A percentile compares a stretch with the other conserved stretches of the same genome.
Conservation (phyloP, 1,140 invertebrate genomes). For the Lerema accius region DNA sequence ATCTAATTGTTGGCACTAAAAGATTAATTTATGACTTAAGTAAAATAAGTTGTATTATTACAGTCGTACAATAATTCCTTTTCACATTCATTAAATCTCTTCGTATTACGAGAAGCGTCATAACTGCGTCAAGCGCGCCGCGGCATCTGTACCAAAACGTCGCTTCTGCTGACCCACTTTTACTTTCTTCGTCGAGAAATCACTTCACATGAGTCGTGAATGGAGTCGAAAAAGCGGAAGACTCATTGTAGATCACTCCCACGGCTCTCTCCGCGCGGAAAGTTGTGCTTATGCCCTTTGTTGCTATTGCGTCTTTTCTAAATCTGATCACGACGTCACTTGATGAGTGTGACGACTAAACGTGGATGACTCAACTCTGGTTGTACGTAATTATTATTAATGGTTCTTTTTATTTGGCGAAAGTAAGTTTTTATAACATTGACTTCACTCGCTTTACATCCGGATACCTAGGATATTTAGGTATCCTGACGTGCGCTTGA, state of each 20-base stretch:
- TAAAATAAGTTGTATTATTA: not conserved
- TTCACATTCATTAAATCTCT: constrained; percentile 32
- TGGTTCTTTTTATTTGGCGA: not conserved
- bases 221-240: constrained; percentile 70
- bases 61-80: not conserved
- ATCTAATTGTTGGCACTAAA: too few relatives aligned
- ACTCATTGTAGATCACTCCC: constrained; percentile 64
- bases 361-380: constrained; percentile 15
- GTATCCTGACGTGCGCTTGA: too few relatives aligned
- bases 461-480: too few relatives aligned
- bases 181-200: constrained; percentile 75
- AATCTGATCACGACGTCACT: constrained; percentile 16
- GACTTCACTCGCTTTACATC: too few relatives aligned
- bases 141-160: constrained; percentile 53
- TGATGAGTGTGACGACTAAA: not conserved
- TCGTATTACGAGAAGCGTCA: constrained; percentile 41
- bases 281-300: constrained; percentile 51
- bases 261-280: constrained; percentile 65
- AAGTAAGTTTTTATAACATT: too few relatives aligned
- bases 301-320: constrained; percentile 39
- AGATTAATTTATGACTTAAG: too few relatives aligned
- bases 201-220: constrained; percentile 70
- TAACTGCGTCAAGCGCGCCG: constrained; percentile 41
- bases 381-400: not conserved
- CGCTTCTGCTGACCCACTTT: constrained; percentile 66